Base-by-base conservation (phyloP, 2,113 vertebrate genomes). In the Cavia aperea region DNA sequence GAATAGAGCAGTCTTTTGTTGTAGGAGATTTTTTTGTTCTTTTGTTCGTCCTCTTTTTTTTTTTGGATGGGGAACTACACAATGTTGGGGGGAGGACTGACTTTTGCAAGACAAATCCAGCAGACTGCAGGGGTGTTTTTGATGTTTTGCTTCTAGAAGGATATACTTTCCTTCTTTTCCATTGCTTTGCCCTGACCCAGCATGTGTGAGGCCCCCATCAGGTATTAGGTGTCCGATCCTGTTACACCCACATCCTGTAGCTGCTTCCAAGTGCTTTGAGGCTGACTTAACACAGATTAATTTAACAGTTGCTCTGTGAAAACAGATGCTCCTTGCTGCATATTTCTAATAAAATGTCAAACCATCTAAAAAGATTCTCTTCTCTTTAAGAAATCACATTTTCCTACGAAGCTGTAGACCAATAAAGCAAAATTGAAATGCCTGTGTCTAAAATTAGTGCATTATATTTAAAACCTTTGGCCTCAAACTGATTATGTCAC, bases 211-310 rank as follows among this genome's bases (percentile, higher is more conserved):
- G 29, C 70, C 90, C 75, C 91, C 81, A 81, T 96, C 95, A 91
- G 56, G 46, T 96, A 66, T 93, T 62, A 7, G 68, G 3, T 43
- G 3, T 51, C 56, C 0, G 87, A 93, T 95, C 94, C 31, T 73
- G 14, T 97, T 93, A 93, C 94, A 90, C 85, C 91, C 91, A 94
- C 87, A 96, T 96, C 96, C 96, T 96, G 96, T 85, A 29, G 66
- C 85, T 73, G n/a, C 4, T 33, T 78, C 95, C 95, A 90, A 93
- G 94, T 79, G 60, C 93, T 96, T 95, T 96, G 96, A 96, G 91
- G 84, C 93, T 1, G n/a, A 89, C 73, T 96, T 96, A 95, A 85
- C 73, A 24, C 16, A 60, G 92, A 96, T 95, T 95, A 95, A 89
- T 91, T 81, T 73, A 93, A 85, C 95, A 96, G 94, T 95, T 94